Percentiles rank a stretch among this genome's conserved stretches.
These are phyloP conservation scores for Coracias cyanogaster DNA, from an alignment of 2,797 vertebrate genomes.

Conservation along the genomic window DNA sequence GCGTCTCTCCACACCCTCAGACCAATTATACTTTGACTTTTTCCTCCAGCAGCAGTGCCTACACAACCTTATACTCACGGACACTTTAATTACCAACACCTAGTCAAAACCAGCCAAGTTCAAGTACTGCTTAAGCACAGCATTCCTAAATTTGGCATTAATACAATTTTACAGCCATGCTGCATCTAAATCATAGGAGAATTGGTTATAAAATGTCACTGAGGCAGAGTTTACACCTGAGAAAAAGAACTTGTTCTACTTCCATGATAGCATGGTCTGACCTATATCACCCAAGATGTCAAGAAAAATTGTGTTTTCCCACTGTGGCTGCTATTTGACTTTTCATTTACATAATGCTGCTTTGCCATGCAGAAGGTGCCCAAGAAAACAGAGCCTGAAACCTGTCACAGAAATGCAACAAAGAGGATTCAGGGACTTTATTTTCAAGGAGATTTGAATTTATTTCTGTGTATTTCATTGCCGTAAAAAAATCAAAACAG, in stretches of 20 bases:
- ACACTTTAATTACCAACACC: background rate
- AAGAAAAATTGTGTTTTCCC: background rate
- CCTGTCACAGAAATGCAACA: conserved; percentile 10
- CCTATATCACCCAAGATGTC: background rate
- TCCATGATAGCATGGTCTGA: background rate
- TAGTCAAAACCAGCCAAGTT: background rate
- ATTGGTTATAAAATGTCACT: background rate
- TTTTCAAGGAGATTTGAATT: background rate
- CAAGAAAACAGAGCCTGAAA: conserved; percentile 13
- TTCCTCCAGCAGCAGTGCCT: background rate
- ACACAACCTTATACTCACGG: background rate
- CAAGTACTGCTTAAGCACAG: background rate
- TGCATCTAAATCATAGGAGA: background rate
- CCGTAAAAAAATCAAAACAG: background rate
- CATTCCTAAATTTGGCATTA: background rate
- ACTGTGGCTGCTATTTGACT: background rate
- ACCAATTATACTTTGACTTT: conserved; percentile 28
- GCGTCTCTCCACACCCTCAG: background rate
- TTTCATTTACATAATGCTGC: conserved; percentile 30
- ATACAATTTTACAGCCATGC: background rate
- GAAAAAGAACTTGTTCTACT: background rate
- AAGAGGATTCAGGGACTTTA: background rate
- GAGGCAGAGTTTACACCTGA: background rate
- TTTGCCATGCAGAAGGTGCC: background rate
- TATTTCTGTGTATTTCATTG: background rate